Conservation (phyloP, 2,113 vertebrate genomes). For the Hypomesus transpacificus region DNA sequence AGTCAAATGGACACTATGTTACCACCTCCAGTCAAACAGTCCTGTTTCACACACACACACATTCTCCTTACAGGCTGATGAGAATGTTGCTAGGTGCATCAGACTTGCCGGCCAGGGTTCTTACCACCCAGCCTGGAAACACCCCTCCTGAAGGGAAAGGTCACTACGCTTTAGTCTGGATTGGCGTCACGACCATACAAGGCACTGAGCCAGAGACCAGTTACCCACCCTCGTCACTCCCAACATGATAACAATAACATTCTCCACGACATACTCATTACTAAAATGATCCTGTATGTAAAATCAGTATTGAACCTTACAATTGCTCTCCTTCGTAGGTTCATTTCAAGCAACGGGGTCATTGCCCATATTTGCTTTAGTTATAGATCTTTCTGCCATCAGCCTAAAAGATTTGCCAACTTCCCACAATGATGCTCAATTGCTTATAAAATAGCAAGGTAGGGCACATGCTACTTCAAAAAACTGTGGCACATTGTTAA, state of each 20-base stretch:
- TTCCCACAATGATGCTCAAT: background rate
- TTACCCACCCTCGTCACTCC: background rate
- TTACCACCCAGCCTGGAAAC: background rate
- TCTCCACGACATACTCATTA: background rate
- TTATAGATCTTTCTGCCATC: too few relatives aligned
- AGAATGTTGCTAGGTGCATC: too few relatives aligned
- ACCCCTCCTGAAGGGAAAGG: conserved; percentile 11
- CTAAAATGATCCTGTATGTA: too few relatives aligned
- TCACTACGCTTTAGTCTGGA: conserved; percentile 9
- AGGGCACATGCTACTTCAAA: conserved; percentile 14
- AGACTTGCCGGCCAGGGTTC: background rate
- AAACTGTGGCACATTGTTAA: conserved; percentile 13
- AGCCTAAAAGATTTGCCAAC: too few relatives aligned
- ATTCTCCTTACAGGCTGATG: too few relatives aligned
- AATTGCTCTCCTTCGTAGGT: too few relatives aligned
- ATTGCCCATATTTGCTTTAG: too few relatives aligned
- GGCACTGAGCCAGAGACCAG: conserved; percentile 31
- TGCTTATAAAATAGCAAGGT: background rate
- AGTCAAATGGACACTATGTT: too few relatives aligned
- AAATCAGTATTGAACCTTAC: too few relatives aligned
- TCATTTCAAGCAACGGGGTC: too few relatives aligned
- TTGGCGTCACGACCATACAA: conserved; percentile 34
- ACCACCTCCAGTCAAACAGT: too few relatives aligned
- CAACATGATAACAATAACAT: background rate
- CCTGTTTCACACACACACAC: too few relatives aligned